Evolutionary conservation across 2,113 vertebrate genomes (phyloP), one percentile per base, ranked within the genome.

Genomic region (Aramus guarauna): DNA sequence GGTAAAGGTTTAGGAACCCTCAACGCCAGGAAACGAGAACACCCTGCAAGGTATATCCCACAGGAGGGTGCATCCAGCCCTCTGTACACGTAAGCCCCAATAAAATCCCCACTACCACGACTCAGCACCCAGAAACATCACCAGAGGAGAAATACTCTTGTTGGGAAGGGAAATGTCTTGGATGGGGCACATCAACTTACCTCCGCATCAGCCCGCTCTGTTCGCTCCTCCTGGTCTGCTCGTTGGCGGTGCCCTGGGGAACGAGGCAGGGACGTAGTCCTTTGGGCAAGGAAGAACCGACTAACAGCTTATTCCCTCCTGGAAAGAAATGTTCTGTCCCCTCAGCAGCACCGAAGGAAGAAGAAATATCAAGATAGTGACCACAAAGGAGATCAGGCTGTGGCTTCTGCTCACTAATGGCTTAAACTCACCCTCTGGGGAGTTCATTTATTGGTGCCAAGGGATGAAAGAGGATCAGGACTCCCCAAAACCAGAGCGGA

Each of bases 11-110:
- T 68, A 37, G 60, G 53, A 66, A 39, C 29, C 2, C 1, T 24
- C 71, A 27, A 0, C 0, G 4, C 34, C 9, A 1, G 53, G 75
- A 41, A 75, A 62, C 47, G 0, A 64, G 48, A 36, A 20, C 47
- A 62, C 22, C 6, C 32, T 34, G 41, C 27, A 12, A 11, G 6
- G 12, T 18, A 6, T 26, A 22, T 69, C 37, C 66, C 71, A 36
- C 6, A 24, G 78, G 52, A 85, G 50, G 32, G 5, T 48, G 29
- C 10, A 19, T 43, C 47, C 60, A 58, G 36, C 45, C 36, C 75
- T 75, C 26, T 27, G 0, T 9, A 23, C 8, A 27, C 30, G 15
- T 17, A 26, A 94, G 56, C 13, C 36, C 12, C 36, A 36, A 19
- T 27, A 30, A 79, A 77, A 79, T 66, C 88, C 67, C 29, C 21